Base-by-base conservation (phyloP, 2,797 vertebrate genomes). In the Distichodus sexfasciatus region DNA sequence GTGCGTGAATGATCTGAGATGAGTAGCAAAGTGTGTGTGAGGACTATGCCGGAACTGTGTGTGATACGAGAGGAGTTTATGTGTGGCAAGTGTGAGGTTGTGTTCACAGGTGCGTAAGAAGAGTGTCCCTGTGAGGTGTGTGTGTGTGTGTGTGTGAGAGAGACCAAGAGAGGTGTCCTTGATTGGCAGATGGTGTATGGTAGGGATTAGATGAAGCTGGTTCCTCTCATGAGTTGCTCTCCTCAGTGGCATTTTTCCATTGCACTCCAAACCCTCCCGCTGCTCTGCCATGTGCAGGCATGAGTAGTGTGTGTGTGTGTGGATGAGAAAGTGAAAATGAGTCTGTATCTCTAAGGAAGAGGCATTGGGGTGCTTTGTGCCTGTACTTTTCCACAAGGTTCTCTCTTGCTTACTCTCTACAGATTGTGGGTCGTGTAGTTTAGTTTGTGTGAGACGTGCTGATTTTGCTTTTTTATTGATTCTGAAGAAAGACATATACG, bases 161-260 rank as follows among this genome's bases (percentile, higher is more conserved):
- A 35, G 51, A 54, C 53, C 15, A 15, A 41, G 14, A 24, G 35
- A 10, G 31, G 62, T 33, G 57, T 60, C 33, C 63, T 51, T 63
- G 76, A 76, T 61, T 66, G 57, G 58, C 77, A 76, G 80, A 72
- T 77, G 67, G 70, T 72, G 11, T 17, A 44, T 35, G 48, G 48
- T 43, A 15, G 63, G 62, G 62, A 51, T 65, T 38, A 65, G 33
- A 14, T 28, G 33, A 19, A 10, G 33, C 62, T 65, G 62, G 47
- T 44, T 67, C 33, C 48, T 72, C 70, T 66, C 46, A 26, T 60
- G 46, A 53, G 40, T 55, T 70, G 61, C 33, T 19, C 36, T 71
- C 59, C 43, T 72, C 57, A 58, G 71, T 53, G 63, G 33, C 36
- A 47, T 71, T 70, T 80, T 75, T 76, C 77, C 72, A 76, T 71